Evolutionary conservation across 2,113 vertebrate species (phyloP).

Genomic region (Rhea americana): DNA sequence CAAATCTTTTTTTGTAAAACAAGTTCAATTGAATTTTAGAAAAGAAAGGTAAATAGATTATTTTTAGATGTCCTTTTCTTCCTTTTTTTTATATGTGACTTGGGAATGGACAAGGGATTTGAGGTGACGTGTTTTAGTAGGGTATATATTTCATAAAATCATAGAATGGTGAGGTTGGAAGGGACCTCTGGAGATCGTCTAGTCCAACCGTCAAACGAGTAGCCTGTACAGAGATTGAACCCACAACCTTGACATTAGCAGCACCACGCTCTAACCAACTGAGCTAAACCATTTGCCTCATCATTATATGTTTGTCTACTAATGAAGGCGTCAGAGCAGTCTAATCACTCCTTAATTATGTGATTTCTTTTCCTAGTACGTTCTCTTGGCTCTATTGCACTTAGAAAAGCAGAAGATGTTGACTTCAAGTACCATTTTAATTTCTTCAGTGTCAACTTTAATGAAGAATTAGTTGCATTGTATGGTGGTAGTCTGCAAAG

Average conservation of each 20-base stretch:
- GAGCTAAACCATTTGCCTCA: no score
- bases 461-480: slow-evolving; percentile 94
- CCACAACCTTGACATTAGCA: no score
- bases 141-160: not conserved
- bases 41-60: not conserved
- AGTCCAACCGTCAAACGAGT: no score
- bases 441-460: slow-evolving; percentile 96
- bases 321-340: not conserved
- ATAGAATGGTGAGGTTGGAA: no score
- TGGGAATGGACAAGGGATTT: not conserved
- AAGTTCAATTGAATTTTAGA: not conserved
- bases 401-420: slow-evolving; percentile 92
- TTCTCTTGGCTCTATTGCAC: slow-evolving; percentile 92
- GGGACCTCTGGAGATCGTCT: no score
- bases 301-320: not conserved
- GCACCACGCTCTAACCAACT: no score
- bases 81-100: not conserved
- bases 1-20: not conserved
- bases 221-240: no score
- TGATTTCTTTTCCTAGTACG: slow-evolving; percentile 80
- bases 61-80: not conserved
- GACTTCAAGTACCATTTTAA: slow-evolving; percentile 91
- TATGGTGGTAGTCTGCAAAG: slow-evolving; percentile 91
- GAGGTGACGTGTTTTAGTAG: not conserved
- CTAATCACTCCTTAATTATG: not conserved